A percentile compares a stretch with the other conserved stretches of the same genome.
These are phyloP conservation scores for Liopterus haemorrhoidalis DNA, from an alignment of 2,888 invertebrate genomes.

Conservation along the genomic window DNA sequence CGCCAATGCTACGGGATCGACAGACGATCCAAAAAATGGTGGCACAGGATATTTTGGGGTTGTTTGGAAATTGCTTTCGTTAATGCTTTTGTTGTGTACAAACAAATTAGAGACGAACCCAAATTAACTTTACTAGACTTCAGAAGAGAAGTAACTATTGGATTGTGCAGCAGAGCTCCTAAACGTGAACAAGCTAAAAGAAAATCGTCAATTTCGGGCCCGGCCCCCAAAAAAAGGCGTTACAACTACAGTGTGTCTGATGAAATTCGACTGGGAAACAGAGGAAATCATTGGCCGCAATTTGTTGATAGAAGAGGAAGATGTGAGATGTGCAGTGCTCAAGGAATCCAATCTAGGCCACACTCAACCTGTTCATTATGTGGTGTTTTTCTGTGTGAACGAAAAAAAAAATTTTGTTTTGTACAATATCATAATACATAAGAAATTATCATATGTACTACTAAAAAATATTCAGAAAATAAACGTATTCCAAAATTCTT, in stretches of 20 bases:
- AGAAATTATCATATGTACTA: too few relatives aligned
- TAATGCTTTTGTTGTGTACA: slow-evolving; percentile 25
- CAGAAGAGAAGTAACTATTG: slow-evolving; percentile 16
- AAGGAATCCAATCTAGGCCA: slow-evolving; percentile 19
- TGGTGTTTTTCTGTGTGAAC: slow-evolving; percentile 17
- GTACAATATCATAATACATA: slow-evolving; percentile 15
- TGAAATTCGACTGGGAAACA: slow-evolving; percentile 20
- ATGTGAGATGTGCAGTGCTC: slow-evolving; percentile 21
- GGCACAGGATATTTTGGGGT: slow-evolving; percentile 33
- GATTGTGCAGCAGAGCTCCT: slow-evolving; percentile 1
- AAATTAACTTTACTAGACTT: slow-evolving; percentile 20
- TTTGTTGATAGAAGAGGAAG: slow-evolving; percentile 18
- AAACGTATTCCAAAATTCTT: too few relatives aligned
- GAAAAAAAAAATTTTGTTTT: slow-evolving; percentile 22
- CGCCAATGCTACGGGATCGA: slow-evolving; percentile 21
- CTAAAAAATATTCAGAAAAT: too few relatives aligned
- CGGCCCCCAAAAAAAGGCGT: slow-evolving; percentile 11
- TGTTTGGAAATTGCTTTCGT: slow-evolving; percentile 32
- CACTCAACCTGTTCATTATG: slow-evolving; percentile 15
- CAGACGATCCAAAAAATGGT: slow-evolving; percentile 32
- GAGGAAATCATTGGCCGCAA: slow-evolving; percentile 19
- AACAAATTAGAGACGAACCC: slow-evolving; percentile 10
- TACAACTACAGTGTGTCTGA: slow-evolving; percentile 20
- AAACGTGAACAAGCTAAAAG: neutral
- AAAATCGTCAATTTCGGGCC: slow-evolving; percentile 6